Percentiles rank a stretch among this genome's conserved stretches.
Evolutionary conservation across 2,113 vertebrate species (phyloP).

Genomic region (Gallinago undulata): DNA sequence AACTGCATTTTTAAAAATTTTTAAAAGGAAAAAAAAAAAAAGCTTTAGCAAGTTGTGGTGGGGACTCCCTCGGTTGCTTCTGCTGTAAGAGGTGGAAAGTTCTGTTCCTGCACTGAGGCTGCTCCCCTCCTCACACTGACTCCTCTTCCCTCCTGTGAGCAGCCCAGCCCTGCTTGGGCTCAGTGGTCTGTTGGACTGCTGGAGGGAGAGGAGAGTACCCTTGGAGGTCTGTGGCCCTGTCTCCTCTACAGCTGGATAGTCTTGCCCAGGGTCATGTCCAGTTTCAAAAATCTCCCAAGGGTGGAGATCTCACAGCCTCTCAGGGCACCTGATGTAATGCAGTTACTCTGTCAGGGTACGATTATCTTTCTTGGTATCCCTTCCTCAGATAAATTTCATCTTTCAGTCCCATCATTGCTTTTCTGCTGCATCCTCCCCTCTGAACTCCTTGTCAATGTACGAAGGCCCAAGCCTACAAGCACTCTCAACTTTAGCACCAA

Average conservation of each 20-base stretch:
- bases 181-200: background rate
- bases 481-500: background rate
- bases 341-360: background rate
- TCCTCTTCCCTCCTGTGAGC: background rate
- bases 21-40: background rate
- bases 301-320: background rate
- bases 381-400: background rate
- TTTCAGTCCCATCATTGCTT: background rate
- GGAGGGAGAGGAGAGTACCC: background rate
- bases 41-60: background rate
- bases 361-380: background rate
- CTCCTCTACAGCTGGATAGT: background rate
- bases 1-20: background rate
- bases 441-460: background rate
- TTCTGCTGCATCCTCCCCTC: background rate
- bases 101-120: background rate
- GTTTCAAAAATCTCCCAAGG: background rate
- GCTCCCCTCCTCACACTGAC: background rate
- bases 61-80: background rate
- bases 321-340: accelerated
- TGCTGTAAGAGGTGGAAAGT: background rate
- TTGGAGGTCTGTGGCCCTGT: background rate
- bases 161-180: background rate
- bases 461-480: background rate
- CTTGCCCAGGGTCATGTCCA: background rate